phyloP scores from a whole-genome alignment of 2,113 vertebrate genomes.

The Micronycteris hirsuta region DNA sequence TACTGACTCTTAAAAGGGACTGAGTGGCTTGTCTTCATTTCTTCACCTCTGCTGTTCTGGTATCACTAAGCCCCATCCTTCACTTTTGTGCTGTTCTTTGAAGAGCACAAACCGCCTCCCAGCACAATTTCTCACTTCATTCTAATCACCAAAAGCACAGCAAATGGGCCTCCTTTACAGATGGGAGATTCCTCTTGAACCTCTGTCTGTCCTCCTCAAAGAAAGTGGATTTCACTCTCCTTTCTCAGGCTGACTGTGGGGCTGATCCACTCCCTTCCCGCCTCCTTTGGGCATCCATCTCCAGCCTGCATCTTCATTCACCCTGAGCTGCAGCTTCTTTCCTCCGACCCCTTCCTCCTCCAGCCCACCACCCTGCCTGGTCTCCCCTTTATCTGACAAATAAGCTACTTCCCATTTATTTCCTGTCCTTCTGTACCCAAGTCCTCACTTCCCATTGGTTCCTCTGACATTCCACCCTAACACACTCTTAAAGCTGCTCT shows the following conservation, averaged over 20 bases:
- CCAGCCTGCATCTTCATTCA: neutral
- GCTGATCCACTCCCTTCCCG: neutral
- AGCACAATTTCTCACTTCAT: neutral
- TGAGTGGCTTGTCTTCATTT: neutral
- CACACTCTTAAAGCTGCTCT: neutral
- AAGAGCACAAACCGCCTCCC: neutral
- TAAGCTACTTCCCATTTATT: neutral
- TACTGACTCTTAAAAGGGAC: neutral
- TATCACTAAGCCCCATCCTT: neutral
- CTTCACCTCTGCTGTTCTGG: neutral
- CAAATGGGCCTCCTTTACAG: neutral
- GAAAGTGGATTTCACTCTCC: neutral
- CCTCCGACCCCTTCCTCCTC: neutral
- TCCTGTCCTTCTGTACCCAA: neutral
- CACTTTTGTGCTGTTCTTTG: neutral
- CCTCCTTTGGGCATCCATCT: fast-evolving
- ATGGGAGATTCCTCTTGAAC: neutral
- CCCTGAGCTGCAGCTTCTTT: fast-evolving
- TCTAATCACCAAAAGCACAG: neutral
- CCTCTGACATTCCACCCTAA: neutral
- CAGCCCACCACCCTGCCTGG: no score
- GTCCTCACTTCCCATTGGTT: neutral
- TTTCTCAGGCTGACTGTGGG: fast-evolving
- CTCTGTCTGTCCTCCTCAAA: neutral
- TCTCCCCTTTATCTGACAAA: neutral